These are phyloP conservation scores for Prionace glauca DNA, from an alignment of 2,797 vertebrate genomes.

Conservation along the genomic window DNA sequence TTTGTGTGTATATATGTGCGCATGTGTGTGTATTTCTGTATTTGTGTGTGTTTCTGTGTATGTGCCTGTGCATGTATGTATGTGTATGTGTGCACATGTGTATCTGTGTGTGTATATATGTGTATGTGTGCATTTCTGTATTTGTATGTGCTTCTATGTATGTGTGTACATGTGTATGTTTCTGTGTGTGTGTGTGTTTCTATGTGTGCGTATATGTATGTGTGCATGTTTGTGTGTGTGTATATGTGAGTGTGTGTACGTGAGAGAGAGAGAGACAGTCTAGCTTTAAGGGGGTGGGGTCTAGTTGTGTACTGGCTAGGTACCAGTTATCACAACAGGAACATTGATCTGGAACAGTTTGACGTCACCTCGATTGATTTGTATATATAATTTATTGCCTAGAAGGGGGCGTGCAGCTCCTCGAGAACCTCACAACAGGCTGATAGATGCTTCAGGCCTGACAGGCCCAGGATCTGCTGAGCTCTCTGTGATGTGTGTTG, in stretches of 20 bases:
- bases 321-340: slow-evolving; percentile 43
- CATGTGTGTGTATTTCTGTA: too few relatives aligned
- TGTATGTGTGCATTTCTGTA: too few relatives aligned
- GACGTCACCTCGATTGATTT: slow-evolving; percentile 46
- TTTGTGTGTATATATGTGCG: too few relatives aligned
- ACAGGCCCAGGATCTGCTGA: not conserved
- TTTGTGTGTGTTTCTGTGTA: too few relatives aligned
- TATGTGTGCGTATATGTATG: too few relatives aligned
- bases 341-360: slow-evolving; percentile 42
- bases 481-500: too few relatives aligned
- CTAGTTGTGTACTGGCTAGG: slow-evolving; percentile 43
- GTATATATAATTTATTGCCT: slow-evolving; percentile 26
- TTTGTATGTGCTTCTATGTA: too few relatives aligned
- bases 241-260: not conserved
- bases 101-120: too few relatives aligned
- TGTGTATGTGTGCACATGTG: too few relatives aligned
- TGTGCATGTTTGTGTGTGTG: not conserved
- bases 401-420: not conserved
- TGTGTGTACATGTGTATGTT: too few relatives aligned
- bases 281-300: slow-evolving; percentile 36
- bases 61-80: too few relatives aligned
- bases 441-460: not conserved
- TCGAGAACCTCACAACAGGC: not conserved
- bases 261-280: not conserved
- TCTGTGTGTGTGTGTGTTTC: too few relatives aligned